Conservation (phyloP, 2,888 invertebrate species). For the Caenorhabditis sulstoni region DNA sequence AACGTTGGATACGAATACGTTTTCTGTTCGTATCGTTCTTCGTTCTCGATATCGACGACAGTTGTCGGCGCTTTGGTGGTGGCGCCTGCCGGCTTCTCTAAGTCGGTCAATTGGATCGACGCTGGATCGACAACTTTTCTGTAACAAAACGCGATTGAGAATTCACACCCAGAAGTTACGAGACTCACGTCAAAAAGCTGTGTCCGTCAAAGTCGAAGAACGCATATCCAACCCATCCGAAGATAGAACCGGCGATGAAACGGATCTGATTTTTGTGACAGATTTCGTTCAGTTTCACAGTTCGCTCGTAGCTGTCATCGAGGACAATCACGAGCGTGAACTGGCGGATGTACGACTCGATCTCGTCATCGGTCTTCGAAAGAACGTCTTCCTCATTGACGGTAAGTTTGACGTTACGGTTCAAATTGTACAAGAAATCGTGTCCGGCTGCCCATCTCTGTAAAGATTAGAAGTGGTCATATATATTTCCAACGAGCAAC, state of each 20-base stretch:
- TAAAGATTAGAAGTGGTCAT: neutral
- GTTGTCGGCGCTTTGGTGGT: neutral
- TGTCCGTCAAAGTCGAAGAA: conserved; percentile 89
- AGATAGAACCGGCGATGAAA: conserved; percentile 91
- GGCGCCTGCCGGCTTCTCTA: neutral
- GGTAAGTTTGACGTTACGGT: conserved; percentile 92
- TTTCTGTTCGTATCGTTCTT: conserved; percentile 32
- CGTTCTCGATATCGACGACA: conserved; percentile 6
- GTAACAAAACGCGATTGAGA: conserved; percentile 15
- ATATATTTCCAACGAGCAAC: neutral
- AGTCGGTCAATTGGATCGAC: neutral
- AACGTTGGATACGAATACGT: conserved; percentile 64
- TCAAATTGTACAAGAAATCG: conserved; percentile 83
- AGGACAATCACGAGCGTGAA: conserved; percentile 92
- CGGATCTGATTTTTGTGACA: conserved; percentile 82
- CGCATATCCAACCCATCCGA: conserved; percentile 91
- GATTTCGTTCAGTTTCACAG: conserved; percentile 65
- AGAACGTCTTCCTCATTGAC: conserved; percentile 42
- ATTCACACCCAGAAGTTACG: neutral
- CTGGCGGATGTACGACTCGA: conserved; percentile 83
- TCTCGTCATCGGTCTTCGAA: conserved; percentile 83
- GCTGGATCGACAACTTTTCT: conserved; percentile 25
- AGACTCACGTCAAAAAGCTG: conserved; percentile 85
- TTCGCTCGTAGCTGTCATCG: conserved; percentile 85
- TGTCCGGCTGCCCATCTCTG: conserved; percentile 31